Conservation (phyloP, 2,888 invertebrate genomes). For the Harmothoe impar region DNA sequence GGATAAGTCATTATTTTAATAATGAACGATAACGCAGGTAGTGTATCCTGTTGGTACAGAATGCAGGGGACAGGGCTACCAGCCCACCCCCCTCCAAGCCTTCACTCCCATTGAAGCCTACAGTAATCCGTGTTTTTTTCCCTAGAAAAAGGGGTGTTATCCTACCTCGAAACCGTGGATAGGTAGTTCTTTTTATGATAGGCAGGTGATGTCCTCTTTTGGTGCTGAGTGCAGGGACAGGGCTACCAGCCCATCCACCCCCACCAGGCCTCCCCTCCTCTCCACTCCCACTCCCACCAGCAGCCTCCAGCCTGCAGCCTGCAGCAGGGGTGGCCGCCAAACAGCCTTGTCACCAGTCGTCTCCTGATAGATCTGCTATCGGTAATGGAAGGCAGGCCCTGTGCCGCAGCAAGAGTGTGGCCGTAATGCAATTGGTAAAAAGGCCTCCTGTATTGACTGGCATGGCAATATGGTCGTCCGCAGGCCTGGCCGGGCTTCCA, state of each 20-base stretch:
- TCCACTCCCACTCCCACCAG: neutral
- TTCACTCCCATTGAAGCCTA: too few relatives aligned
- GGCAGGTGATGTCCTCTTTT: too few relatives aligned
- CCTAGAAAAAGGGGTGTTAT: too few relatives aligned
- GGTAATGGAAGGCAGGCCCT: constrained; percentile 44
- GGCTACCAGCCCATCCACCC: neutral
- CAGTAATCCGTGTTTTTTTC: too few relatives aligned
- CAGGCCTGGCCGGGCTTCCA: neutral
- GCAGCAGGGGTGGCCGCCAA: neutral
- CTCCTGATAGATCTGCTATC: constrained; percentile 49
- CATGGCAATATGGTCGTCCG: constrained; percentile 37
- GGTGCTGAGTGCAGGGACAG: too few relatives aligned
- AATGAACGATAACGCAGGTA: too few relatives aligned
- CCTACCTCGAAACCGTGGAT: too few relatives aligned
- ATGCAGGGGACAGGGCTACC: too few relatives aligned
- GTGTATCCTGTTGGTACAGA: too few relatives aligned
- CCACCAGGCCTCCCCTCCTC: neutral
- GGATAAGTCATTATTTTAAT: too few relatives aligned
- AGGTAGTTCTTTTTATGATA: too few relatives aligned
- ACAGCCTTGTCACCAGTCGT: constrained; percentile 50
- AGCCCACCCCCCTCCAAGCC: too few relatives aligned
- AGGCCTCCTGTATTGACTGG: constrained; percentile 38
- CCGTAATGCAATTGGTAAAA: constrained; percentile 52
- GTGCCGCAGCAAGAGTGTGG: constrained; percentile 12
- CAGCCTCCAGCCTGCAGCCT: neutral